Percentiles rank a stretch among this genome's conserved stretches.
phyloP scores from a whole-genome alignment of 2,113 vertebrate species.

The Dasyprocta punctata region DNA sequence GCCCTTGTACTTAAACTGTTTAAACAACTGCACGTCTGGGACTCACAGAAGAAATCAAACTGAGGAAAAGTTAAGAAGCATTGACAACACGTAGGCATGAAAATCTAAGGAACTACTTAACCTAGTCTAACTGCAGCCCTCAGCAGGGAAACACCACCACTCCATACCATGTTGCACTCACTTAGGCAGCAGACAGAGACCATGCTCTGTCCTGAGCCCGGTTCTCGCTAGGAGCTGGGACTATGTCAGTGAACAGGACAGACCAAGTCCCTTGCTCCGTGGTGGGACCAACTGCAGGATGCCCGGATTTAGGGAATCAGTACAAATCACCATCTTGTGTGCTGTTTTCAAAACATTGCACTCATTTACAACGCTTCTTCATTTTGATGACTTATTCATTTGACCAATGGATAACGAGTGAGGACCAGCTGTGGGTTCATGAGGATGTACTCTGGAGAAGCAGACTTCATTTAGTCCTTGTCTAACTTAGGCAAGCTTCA shows the following conservation, averaged over 20 bases:
- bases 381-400: conserved; percentile 1
- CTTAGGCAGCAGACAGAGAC: neutral
- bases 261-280: neutral
- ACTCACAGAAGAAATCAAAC: conserved; percentile 9
- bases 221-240: neutral
- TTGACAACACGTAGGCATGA: neutral
- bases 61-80: conserved; percentile 15
- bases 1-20: neutral
- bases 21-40: conserved; percentile 34
- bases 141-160: neutral
- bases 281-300: neutral
- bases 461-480: neutral
- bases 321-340: neutral
- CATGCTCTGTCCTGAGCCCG: fast-evolving
- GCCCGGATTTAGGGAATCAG: neutral
- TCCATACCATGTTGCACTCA: neutral
- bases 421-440: neutral
- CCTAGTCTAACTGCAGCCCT: neutral
- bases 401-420: neutral
- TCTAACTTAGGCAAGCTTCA: neutral
- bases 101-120: neutral
- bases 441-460: neutral
- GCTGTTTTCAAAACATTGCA: neutral
- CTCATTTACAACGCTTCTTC: neutral
- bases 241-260: neutral